Conservation (phyloP, 2,888 invertebrate genomes). For the Heliconius hortense region DNA sequence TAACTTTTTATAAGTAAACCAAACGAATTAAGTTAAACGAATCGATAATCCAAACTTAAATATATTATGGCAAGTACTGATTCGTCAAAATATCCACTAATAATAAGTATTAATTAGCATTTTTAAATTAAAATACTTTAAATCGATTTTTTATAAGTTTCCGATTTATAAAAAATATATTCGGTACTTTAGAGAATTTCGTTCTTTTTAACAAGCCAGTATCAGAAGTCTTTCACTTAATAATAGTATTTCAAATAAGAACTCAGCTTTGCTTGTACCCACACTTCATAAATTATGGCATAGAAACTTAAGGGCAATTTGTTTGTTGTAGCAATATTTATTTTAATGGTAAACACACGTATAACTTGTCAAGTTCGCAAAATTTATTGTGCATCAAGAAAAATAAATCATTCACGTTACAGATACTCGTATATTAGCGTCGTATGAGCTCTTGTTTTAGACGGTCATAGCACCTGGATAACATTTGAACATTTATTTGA, state of each 20-base stretch:
- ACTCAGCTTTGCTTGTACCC: background rate
- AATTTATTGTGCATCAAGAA: slow-evolving; percentile 14
- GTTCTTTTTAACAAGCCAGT: background rate
- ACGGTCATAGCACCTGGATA: background rate
- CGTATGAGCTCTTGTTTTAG: background rate
- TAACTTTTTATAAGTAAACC: too few species aligned
- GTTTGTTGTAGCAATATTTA: slow-evolving; percentile 5
- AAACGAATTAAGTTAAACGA: too few species aligned
- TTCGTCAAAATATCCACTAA: too few species aligned
- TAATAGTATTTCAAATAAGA: slow-evolving; percentile 4
- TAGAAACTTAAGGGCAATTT: slow-evolving; percentile 1
- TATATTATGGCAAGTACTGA: too few species aligned
- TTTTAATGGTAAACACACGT: background rate
- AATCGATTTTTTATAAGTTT: too few species aligned
- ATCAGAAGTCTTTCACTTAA: background rate
- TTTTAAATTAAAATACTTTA: too few species aligned
- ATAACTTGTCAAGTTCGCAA: background rate
- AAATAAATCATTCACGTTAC: slow-evolving; percentile 15
- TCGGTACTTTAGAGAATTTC: background rate
- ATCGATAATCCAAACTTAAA: too few species aligned
- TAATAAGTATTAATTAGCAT: too few species aligned
- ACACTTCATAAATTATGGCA: slow-evolving; percentile 5
- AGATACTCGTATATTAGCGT: background rate
- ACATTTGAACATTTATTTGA: background rate
- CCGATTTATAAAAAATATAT: too few species aligned